Base-by-base conservation (phyloP, 2,888 invertebrate species). In the Galeruca laticollis region DNA sequence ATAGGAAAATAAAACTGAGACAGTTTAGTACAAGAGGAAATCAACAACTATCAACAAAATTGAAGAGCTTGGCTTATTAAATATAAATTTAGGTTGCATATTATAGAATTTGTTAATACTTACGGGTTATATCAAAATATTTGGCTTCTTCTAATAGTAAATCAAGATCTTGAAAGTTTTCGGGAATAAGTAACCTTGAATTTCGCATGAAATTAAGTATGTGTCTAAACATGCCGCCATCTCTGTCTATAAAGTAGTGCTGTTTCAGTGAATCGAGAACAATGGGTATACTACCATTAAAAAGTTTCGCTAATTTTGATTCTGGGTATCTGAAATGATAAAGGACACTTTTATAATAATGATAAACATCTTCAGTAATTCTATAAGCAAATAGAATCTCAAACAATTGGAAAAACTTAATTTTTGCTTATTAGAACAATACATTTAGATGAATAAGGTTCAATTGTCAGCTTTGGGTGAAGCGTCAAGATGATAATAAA, bases 241-340 rank as follows among this genome's bases (percentile, higher is more conserved):
- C 99, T 60, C 99, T 90, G 87, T 99, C 99, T 80, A 99, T 97
- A 88, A 99, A 99, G 86, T 99, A 99, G 85, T 99, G 98, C 84
- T 98, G 98, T 86, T 98, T 98, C 77, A 98, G 87, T 4, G 95
- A 96, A 85, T 98, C 98, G 85, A 98, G 87, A 15, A 98, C 97
- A 77, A 98, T 97, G 3, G 98, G 98, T 80, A 98, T 95, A 78
- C 92, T 93, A 40, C 98, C 98, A 84, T 96, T 97, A 87, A 98
- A 98, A 85, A 98, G 90, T 87, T 94, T 94, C 13, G 95, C 96
- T 77, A 98, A 88, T 78, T 93, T 90, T 2, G 98, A 98, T 64
- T 98, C 96, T 0, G 97, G 94, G 85, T 93, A 97, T 84, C 98
- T 98, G 90, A n/a, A 88, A 87, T 35, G 74, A 68, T 54, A 35